Evolutionary conservation across 2,888 invertebrate species (phyloP).

Genomic region (Chrysina gloriosa): DNA sequence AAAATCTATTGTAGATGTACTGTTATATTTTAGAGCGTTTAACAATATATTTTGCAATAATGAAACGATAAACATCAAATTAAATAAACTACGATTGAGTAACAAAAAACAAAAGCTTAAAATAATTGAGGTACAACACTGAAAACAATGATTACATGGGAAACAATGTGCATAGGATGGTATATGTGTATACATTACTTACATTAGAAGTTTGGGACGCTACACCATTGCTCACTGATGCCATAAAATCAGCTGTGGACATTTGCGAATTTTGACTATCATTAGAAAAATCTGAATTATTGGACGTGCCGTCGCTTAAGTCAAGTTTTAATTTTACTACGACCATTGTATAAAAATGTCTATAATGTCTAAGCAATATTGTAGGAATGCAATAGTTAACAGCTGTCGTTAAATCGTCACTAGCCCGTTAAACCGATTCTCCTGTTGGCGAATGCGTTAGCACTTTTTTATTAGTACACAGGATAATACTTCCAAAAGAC

Average conservation of each 20-base stretch:
- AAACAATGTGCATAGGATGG: too few species aligned
- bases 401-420: constrained; percentile 30
- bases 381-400: constrained; percentile 24
- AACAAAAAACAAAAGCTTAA: too few species aligned
- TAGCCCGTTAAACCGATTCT: constrained; percentile 23
- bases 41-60: too few species aligned
- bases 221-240: constrained; percentile 58
- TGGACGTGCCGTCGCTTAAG: constrained; percentile 62
- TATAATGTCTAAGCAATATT: constrained; percentile 12
- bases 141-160: too few species aligned
- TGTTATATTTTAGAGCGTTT: too few species aligned
- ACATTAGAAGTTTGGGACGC: constrained; percentile 58
- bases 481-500: constrained; percentile 45
- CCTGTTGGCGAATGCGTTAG: constrained; percentile 40
- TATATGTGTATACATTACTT: constrained; percentile 53
- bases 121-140: too few species aligned
- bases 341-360: constrained; percentile 40
- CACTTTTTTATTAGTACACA: constrained; percentile 49
- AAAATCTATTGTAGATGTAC: too few species aligned
- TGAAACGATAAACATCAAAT: too few species aligned
- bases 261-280: constrained; percentile 64
- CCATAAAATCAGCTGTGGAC: constrained; percentile 60
- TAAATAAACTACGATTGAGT: too few species aligned
- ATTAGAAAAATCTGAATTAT: constrained; percentile 64
- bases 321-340: constrained; percentile 61